These are phyloP conservation scores for Pterocles gutturalis DNA, from an alignment of 2,113 vertebrate species.

Conservation along the genomic window DNA sequence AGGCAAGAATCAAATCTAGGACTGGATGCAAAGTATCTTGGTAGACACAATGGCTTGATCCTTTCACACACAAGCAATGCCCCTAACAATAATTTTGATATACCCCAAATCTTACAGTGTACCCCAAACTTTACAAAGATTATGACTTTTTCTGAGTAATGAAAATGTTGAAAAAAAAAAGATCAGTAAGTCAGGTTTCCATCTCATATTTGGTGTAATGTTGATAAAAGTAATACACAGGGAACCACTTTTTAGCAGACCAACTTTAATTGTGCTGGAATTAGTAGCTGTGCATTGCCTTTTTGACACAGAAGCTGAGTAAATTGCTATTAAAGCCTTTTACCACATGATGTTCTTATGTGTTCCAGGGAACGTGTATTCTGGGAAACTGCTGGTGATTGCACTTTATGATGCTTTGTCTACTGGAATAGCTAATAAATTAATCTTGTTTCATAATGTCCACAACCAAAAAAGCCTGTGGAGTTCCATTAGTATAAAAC, in stretches of 20 bases:
- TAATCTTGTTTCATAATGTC: not conserved
- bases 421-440: conserved; percentile 45
- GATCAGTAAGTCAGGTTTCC: not conserved
- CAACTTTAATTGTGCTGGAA: not conserved
- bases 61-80: not conserved
- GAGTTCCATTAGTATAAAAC: conserved; percentile 13
- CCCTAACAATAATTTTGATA: not conserved
- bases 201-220: not conserved
- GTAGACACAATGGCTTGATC: not conserved
- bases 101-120: not conserved
- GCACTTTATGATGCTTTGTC: not conserved
- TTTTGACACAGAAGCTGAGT: not conserved
- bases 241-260: not conserved
- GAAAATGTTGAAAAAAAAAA: not conserved
- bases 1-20: not conserved
- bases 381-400: conserved; percentile 11
- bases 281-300: not conserved
- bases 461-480: not conserved
- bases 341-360: not conserved
- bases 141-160: fast-evolving
- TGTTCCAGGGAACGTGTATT: not conserved
- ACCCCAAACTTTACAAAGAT: not conserved
- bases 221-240: not conserved
- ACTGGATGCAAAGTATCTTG: not conserved
- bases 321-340: not conserved